Conservation (phyloP, 2,113 vertebrate species). For the Alosa alosa region DNA sequence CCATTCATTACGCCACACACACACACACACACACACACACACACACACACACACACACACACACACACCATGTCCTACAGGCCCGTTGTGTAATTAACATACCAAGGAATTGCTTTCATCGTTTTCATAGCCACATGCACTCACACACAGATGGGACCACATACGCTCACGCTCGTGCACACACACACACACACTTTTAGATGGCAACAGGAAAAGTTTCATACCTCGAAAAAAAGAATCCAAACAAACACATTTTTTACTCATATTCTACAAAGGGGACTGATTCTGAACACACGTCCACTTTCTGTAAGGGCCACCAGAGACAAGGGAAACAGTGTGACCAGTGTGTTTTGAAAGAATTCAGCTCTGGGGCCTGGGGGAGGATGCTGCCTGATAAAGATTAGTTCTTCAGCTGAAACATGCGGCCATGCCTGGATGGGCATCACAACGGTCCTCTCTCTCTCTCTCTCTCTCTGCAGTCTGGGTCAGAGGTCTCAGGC, state of each 20-base stretch:
- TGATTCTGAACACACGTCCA: background rate
- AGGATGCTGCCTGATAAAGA: too few relatives aligned
- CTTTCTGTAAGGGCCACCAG: background rate
- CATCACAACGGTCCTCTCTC: too few relatives aligned
- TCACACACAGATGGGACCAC: constrained; percentile 44
- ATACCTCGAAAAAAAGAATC: background rate
- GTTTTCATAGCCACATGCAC: constrained; percentile 24
- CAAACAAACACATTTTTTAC: background rate
- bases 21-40: constrained; percentile 58
- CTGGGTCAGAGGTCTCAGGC: too few relatives aligned
- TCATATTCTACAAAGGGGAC: background rate
- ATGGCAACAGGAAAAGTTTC: background rate
- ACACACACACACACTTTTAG: constrained; percentile 20
- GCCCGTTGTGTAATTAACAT: constrained; percentile 58
- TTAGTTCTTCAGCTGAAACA: too few relatives aligned
- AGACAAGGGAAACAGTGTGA: background rate
- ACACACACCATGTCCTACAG: constrained; percentile 51
- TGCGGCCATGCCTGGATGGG: too few relatives aligned
- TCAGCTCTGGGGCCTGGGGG: background rate
- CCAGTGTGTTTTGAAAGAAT: background rate
- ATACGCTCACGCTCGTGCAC: background rate
- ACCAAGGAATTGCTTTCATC: constrained; percentile 46
- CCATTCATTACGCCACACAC: constrained; percentile 57
- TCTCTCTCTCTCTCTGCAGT: too few relatives aligned
- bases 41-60: constrained; percentile 55